phyloP scores from a whole-genome alignment of 1,140 invertebrate genomes.

The Andrena cerasifolii region DNA sequence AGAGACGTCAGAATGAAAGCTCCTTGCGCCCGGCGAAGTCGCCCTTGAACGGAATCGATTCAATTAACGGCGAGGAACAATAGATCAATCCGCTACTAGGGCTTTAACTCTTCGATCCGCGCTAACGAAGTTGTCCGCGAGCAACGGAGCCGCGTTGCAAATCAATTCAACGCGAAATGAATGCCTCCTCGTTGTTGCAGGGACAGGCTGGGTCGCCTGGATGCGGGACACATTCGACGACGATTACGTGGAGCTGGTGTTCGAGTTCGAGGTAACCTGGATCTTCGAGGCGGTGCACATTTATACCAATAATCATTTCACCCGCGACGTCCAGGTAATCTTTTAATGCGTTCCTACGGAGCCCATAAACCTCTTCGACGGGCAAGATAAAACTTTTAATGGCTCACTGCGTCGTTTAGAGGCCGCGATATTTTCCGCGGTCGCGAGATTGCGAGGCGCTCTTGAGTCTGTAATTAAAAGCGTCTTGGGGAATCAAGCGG shows the following conservation, averaged over 20 bases:
- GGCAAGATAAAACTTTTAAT: slow-evolving; percentile 42
- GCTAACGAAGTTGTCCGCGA: slow-evolving; percentile 27
- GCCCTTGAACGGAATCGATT: slow-evolving; percentile 36
- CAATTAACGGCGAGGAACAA: slow-evolving; percentile 50
- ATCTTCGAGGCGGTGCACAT: slow-evolving; percentile 87
- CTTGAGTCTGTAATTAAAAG: neutral
- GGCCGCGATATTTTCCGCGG: slow-evolving; percentile 16
- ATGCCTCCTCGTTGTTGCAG: slow-evolving; percentile 75
- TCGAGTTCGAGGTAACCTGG: slow-evolving; percentile 87
- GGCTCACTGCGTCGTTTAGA: neutral
- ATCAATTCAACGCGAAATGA: slow-evolving; percentile 20
- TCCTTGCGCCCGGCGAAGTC: slow-evolving; percentile 12
- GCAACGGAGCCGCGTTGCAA: slow-evolving; percentile 8
- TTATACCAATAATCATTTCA: slow-evolving; percentile 88
- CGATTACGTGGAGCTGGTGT: slow-evolving; percentile 84
- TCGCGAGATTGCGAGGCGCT: neutral
- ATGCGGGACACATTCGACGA: slow-evolving; percentile 84
- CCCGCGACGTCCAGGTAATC: slow-evolving; percentile 85
- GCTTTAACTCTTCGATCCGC: slow-evolving; percentile 37
- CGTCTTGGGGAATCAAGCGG: neutral
- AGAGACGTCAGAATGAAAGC: neutral
- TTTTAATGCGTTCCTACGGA: slow-evolving; percentile 19
- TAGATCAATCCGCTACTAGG: slow-evolving; percentile 38
- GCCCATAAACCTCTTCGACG: neutral
- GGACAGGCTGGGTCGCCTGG: slow-evolving; percentile 92